Base-by-base conservation (phyloP, 2,888 invertebrate genomes). In the Trissolcus japonicus region DNA sequence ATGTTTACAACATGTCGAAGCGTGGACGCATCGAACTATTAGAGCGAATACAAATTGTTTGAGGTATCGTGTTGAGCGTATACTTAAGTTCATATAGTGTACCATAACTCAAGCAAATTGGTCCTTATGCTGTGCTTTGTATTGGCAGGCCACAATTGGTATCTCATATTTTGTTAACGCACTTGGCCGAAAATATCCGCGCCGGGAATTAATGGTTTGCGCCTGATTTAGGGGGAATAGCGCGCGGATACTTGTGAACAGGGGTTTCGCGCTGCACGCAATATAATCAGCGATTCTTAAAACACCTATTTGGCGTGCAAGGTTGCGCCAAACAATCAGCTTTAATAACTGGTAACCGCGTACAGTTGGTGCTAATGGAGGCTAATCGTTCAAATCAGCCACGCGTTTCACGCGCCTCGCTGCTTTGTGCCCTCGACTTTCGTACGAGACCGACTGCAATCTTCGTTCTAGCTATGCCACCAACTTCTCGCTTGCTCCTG, bases 311-410 rank as follows among this genome's bases (percentile, higher is more conserved):
- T 77, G 76, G 71, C 76, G 71, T 57, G 54, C 66, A 53, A 68
- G 77, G 67, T 68, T 80, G 79, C 79, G 76, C 77, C 75, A 82
- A 85, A 83, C 83, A 84, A 85, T 85, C 82, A 79, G 80, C 61
- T 79, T 78, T 78, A 78, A 84, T 80, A 83, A 84, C 83, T 83
- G 82, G 84, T 81, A 83, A 83, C 81, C 83, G 82, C 80, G 79
- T 78, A 78, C 81, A 48, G 67, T 67, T 80, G 82, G 81, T 73
- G 76, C 83, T 87, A 85, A 86, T 84, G 82, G 83, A 80, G 83
- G 80, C 83, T 86, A 86, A 87, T 85, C 86, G 81, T 78, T 76
- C 79, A 76, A 84, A 81, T 84, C 82, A 80, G 79, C 80, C 80
- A 78, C 72, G 72, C 78, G 81, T 80, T 82, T 82, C 82, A 79